Evolutionary conservation across 2,888 invertebrate genomes (phyloP), one percentile per base, ranked within the genome.

Genomic region (Hydrotaea cyrtoneurina): DNA sequence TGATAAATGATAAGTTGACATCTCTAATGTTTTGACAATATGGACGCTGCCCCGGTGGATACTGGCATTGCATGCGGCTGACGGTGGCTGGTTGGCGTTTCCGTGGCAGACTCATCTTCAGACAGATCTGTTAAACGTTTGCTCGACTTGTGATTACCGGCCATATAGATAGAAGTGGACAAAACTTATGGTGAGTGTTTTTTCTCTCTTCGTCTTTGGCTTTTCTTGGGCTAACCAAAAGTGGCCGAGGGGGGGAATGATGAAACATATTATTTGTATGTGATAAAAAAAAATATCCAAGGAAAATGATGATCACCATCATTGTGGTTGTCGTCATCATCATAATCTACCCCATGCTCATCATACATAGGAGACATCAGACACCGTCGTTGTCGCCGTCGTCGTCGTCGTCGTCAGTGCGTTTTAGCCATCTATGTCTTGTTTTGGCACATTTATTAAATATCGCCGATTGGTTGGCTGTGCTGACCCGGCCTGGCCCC

Each of bases 81-180:
- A 11, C 53, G 74, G 31, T 69, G 43, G 43, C 43, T n/a, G 13
- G 50, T 50, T 50, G 43, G 21, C 55, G 19, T 66, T 72, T 13
- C 36, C 15, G 17, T 46, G 26, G 46, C 43, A 43, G 46, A 62
- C 43, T 75, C 55, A 79, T 79, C 77, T 50, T 46, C 46, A 46
- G 53, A 83, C 72, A 75, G 81, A 64, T 77, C 80, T 82, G 66
- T 83, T 86, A 83, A 86, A 83, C 80, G 83, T 86, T 85, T 86
- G 86, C 86, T 86, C 86, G 86, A 86, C 74, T 86, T 87, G 86
- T 86, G 86, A 86, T 86, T 87, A 81, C 80, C 71, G 71, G 55
- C 75, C 76, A 74, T 82, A 75, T 83, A 62, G 59, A 73, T 59
- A n/a, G 36, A 19, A 71, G 53, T 83, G 78, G 66, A 62, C 66